Base-by-base conservation (phyloP, 2,888 invertebrate species). In the Pollenia labialis region DNA sequence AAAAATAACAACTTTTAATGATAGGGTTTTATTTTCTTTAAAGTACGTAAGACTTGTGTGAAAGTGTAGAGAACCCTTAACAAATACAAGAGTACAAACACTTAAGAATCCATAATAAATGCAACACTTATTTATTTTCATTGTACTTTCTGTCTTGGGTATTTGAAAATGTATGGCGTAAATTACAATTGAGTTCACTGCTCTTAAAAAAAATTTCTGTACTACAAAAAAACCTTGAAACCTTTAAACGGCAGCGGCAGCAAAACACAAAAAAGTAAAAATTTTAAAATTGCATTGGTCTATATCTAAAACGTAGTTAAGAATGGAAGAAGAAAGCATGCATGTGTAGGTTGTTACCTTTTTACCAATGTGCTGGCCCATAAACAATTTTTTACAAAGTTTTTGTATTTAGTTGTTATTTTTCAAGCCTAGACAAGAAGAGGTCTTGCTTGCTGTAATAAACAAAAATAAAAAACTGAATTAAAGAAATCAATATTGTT, bases 221-320 rank as follows among this genome's bases (percentile, higher is more conserved):
- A 60, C 32, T n/a, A 50, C 48, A 69, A 75, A 80, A 60, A 82
- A 87, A 87, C 88, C 86, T 90, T 90, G 89, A 90, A 90, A 90
- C 87, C 87, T 82, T 88, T 88, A 85, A 80, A 69, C 32, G 50
- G n/a, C 62, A 60, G 69, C 46, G 58, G 10, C n/a, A 50, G 18
- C 40, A 64, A 46, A 64, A 46, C 40, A 69, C 23, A 46, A 50
- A 60, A 58, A 23, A 16, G 16, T 62, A 16, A 75, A 68, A n/a
- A 64, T 64, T 71, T 64, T 83, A 56, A 64, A 72, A 46, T 54
- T 76, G 23, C 64, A 54, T 40, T 76, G 77, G 23, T 72, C 72
- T 66, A 79, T 66, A 79, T 81, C 42, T 52, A 16, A 66, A 66
- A 66, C 48, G 42, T 50, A 74, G 16, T 40, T 64, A 23, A 69